phyloP scores from a whole-genome alignment of 2,888 invertebrate species.

The Andrena marginata region DNA sequence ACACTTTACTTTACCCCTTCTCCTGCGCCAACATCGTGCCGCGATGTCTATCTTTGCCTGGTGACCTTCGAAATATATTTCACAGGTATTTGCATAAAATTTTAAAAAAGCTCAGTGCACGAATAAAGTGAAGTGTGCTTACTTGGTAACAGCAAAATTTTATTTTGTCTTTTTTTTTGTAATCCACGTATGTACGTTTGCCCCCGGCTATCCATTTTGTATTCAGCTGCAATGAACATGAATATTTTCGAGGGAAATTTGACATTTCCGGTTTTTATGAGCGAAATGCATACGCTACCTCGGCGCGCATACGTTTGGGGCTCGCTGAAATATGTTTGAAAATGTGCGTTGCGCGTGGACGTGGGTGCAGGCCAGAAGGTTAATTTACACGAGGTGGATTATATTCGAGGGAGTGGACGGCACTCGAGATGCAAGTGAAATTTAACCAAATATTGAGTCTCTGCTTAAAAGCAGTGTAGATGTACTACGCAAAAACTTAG shows the following conservation, averaged over 20 bases:
- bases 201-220: not conserved
- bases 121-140: not conserved
- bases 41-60: not conserved
- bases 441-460: conserved; percentile 50
- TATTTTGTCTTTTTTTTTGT: not conserved
- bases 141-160: not conserved
- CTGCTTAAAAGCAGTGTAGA: conserved; percentile 46
- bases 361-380: not conserved
- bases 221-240: not conserved
- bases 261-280: conserved; percentile 34
- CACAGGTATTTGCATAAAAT: not conserved
- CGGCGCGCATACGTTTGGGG: not conserved
- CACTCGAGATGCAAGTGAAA: conserved; percentile 17
- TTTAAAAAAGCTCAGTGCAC: not conserved
- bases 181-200: no score
- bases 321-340: conserved; percentile 24
- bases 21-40: not conserved
- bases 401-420: conserved; percentile 38
- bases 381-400: conserved; percentile 45
- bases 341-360: not conserved
- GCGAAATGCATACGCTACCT: conserved; percentile 17
- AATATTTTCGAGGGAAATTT: conserved; percentile 3
- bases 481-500: conserved; percentile 37
- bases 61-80: not conserved
- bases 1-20: not conserved